These are phyloP conservation scores for Eristalis pertinax DNA, from an alignment of 2,888 invertebrate species.

Conservation along the genomic window DNA sequence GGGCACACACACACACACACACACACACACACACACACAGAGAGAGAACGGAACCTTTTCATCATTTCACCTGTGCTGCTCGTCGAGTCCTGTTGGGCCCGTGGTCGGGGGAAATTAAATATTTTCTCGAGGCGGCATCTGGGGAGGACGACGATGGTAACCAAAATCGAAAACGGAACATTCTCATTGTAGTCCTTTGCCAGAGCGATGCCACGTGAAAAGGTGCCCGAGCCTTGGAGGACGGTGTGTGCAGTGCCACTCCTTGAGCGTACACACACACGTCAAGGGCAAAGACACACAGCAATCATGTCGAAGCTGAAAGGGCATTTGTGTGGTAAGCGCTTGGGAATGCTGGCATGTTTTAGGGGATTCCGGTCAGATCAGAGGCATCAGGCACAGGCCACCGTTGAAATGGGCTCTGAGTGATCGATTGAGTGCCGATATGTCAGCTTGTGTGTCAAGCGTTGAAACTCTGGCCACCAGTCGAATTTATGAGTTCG, in stretches of 20 bases:
- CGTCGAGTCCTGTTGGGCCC: not conserved
- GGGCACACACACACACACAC: slow-evolving; percentile 12
- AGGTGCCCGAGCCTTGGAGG: not conserved
- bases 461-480: not conserved
- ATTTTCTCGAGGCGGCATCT: slow-evolving; percentile 19
- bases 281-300: not conserved
- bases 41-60: not conserved
- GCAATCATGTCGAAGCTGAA: too few species aligned
- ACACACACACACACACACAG: not conserved
- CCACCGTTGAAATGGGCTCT: not conserved
- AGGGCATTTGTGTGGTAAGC: not conserved
- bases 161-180: not conserved
- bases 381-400: not conserved
- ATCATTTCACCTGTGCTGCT: not conserved
- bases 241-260: not conserved
- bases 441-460: not conserved
- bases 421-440: not conserved
- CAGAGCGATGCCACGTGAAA: not conserved
- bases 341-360: not conserved
- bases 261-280: not conserved
- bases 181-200: not conserved
- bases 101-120: slow-evolving; percentile 40
- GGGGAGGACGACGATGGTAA: not conserved
- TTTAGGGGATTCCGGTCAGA: not conserved
- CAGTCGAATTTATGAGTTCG: not conserved